A percentile compares a stretch with the other conserved stretches of the same genome.
phyloP scores from a whole-genome alignment of 2,888 invertebrate species.

The Dichetophora obliterata region DNA sequence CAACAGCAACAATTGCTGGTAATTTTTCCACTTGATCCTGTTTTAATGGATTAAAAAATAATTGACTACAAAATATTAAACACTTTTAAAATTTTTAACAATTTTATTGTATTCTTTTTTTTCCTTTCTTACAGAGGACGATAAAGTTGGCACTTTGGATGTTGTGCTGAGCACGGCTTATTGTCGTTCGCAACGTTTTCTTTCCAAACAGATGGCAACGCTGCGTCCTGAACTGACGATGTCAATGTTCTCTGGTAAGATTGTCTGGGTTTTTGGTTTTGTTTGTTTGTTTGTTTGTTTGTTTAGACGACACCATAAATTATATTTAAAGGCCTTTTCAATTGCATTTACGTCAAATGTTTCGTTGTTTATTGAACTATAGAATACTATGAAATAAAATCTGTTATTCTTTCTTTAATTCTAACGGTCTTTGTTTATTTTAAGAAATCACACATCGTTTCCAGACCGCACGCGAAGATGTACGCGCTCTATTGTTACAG shows the following conservation, averaged over 20 bases:
- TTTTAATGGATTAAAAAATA: background rate
- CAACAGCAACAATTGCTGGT: background rate
- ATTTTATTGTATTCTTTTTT: background rate
- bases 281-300: background rate
- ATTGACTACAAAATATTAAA: background rate
- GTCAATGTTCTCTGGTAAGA: conserved; percentile 97
- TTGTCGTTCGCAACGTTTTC: conserved; percentile 91
- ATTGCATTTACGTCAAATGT: background rate
- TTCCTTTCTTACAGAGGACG: conserved; percentile 63
- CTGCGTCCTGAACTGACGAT: conserved; percentile 97
- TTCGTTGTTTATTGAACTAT: background rate
- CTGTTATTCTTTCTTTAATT: background rate
- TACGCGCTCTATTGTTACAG: conserved; percentile 90
- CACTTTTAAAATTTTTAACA: background rate
- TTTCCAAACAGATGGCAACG: conserved; percentile 92
- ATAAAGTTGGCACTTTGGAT: conserved; percentile 80
- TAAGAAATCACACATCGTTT: conserved; percentile 96
- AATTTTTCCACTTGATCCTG: background rate
- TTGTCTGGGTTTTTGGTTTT: background rate
- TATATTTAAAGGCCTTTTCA: background rate
- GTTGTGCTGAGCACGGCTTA: conserved; percentile 88
- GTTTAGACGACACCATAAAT: background rate
- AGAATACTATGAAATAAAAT: background rate
- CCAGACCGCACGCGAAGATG: conserved; percentile 94
- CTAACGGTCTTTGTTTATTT: conserved; percentile 16